phyloP scores from a whole-genome alignment of 2,888 invertebrate species.

The Ecliptopera silaceata region DNA sequence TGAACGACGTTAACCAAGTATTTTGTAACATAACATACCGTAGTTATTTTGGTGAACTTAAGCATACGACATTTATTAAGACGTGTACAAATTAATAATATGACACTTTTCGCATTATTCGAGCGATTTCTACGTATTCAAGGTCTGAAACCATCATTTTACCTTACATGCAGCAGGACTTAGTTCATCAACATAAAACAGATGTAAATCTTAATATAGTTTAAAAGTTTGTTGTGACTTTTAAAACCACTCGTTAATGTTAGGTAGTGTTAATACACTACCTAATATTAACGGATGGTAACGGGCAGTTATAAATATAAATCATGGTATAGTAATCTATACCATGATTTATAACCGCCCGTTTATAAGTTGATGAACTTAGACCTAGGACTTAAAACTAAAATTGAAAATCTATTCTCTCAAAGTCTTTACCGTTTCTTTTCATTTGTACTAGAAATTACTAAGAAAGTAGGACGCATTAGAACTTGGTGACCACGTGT shows the following conservation, averaged over 20 bases:
- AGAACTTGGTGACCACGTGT: conserved; percentile 64
- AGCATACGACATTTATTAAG: neutral
- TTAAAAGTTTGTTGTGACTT: no score
- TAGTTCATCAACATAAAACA: neutral
- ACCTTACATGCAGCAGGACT: neutral
- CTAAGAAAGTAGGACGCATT: conserved; percentile 18
- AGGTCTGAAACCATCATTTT: no score
- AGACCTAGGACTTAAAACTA: neutral
- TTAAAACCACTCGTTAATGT: no score
- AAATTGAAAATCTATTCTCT: conserved; percentile 27
- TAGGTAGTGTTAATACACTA: no score
- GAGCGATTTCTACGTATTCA: neutral
- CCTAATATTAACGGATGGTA: no score
- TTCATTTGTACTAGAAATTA: conserved; percentile 16
- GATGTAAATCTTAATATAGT: no score
- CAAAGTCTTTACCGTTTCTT: conserved; percentile 24
- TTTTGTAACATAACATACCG: neutral
- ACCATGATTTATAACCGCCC: neutral
- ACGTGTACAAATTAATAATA: neutral
- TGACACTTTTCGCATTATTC: neutral
- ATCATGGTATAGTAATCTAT: no score
- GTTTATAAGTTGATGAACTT: conserved; percentile 1
- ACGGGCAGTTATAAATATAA: no score
- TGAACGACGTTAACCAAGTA: no score
- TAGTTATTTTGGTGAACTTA: neutral